Conservation (phyloP, 2,113 vertebrate species). For the Nycticebus coucang region DNA sequence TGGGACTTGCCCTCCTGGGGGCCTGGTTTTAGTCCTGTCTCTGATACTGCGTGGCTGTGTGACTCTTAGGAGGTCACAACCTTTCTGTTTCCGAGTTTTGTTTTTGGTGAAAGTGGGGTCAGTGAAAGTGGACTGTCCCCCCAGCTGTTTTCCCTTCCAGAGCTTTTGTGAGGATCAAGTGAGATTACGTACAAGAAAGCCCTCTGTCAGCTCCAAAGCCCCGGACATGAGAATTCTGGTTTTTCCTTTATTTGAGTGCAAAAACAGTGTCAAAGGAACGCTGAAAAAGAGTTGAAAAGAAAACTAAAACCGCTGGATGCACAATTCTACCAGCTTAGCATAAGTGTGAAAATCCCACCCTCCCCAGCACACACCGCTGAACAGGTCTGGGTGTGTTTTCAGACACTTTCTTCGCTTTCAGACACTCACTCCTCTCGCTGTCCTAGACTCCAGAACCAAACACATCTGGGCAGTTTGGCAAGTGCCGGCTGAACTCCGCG, state of each 20-base stretch:
- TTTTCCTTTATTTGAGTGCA: constrained; percentile 42
- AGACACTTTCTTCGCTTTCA: fast-evolving
- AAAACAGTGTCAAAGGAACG: neutral
- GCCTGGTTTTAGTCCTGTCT: neutral
- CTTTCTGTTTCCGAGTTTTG: neutral
- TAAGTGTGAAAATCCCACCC: fast-evolving
- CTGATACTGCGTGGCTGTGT: neutral
- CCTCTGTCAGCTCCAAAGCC: neutral
- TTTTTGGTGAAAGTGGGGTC: neutral
- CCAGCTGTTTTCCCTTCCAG: neutral
- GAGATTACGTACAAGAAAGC: neutral
- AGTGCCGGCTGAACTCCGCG: neutral
- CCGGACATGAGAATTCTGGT: neutral
- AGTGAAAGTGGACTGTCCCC: neutral
- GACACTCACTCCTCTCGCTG: fast-evolving
- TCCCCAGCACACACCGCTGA: fast-evolving
- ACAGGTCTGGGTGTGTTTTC: neutral
- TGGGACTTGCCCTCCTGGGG: neutral
- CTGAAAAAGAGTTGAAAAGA: constrained; percentile 8
- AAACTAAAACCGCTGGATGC: neutral
- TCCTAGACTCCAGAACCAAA: fast-evolving
- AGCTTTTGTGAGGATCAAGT: neutral
- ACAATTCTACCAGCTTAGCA: neutral
- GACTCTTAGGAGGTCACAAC: neutral
- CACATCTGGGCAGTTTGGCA: fast-evolving